phyloP scores from a whole-genome alignment of 35 echinoderm and acorn worm species.

The Anneissia japonica region DNA sequence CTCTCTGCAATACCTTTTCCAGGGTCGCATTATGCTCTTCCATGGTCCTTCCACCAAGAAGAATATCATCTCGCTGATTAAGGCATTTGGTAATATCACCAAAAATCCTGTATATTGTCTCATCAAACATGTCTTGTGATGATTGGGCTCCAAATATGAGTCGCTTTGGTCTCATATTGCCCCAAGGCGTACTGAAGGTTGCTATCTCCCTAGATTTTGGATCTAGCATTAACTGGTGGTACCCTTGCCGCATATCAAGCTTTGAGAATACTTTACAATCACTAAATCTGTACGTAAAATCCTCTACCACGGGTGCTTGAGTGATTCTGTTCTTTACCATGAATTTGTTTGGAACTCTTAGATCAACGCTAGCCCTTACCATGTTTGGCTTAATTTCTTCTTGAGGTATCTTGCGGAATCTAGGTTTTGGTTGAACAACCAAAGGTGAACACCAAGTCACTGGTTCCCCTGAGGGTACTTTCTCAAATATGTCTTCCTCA shows the following conservation, averaged over 20 bases:
- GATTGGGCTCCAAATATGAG: neutral
- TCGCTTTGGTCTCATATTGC: conserved; percentile 12
- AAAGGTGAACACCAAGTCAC: conserved; percentile 61
- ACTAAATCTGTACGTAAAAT: conserved; percentile 60
- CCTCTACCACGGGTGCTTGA: conserved; percentile 49
- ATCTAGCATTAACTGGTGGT: conserved; percentile 47
- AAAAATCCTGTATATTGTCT: neutral
- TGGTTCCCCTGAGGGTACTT: conserved; percentile 40
- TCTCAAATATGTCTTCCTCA: conserved; percentile 45
- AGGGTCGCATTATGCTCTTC: conserved; percentile 58
- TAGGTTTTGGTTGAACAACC: conserved; percentile 49
- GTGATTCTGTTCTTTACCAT: conserved; percentile 61
- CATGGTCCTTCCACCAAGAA: conserved; percentile 37
- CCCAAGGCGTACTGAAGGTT: conserved; percentile 26
- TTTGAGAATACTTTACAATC: conserved; percentile 53
- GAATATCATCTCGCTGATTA: conserved; percentile 52
- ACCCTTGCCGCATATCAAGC: conserved; percentile 52
- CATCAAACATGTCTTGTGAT: neutral
- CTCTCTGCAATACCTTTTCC: conserved; percentile 34
- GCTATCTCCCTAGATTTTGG: conserved; percentile 37
- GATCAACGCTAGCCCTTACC: conserved; percentile 57
- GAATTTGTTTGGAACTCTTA: conserved; percentile 39
- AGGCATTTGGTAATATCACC: conserved; percentile 21
- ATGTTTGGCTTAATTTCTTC: conserved; percentile 44
- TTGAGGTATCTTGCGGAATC: conserved; percentile 20